Conservation (phyloP, 2,888 invertebrate species). For the Camponotus fellah region DNA sequence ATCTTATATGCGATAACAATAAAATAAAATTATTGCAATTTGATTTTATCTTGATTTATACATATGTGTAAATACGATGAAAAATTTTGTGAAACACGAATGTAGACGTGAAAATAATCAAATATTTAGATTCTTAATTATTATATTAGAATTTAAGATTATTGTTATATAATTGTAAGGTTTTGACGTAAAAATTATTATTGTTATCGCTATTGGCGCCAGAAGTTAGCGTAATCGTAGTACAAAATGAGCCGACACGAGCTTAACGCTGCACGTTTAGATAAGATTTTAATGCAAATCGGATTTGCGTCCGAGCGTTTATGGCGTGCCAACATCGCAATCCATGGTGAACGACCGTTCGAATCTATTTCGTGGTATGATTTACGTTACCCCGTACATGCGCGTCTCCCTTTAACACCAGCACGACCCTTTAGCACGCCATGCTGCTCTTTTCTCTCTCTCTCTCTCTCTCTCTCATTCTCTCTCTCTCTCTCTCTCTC, state of each 20-base stretch:
- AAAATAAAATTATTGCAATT: conserved; percentile 16
- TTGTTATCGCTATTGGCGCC: not conserved
- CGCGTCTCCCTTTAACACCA: conserved; percentile 40
- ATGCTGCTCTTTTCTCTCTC: conserved; percentile 27
- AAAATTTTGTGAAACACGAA: not conserved
- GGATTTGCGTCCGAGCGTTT: conserved; percentile 63
- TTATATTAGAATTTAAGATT: not conserved
- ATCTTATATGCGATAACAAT: conserved; percentile 1
- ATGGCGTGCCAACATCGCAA: conserved; percentile 58
- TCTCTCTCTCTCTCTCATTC: too few species aligned
- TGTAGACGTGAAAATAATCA: not conserved
- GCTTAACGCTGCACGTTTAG: conserved; percentile 45
- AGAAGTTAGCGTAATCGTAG: conserved; percentile 49
- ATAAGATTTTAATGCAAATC: conserved; percentile 70
- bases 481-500: too few species aligned
- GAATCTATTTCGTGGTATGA: conserved; percentile 76
- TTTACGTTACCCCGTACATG: conserved; percentile 69
- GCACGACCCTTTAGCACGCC: conserved; percentile 64
- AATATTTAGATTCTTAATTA: conserved; percentile 16
- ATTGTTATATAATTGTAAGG: not conserved
- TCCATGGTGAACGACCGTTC: conserved; percentile 60
- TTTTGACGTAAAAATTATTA: not conserved
- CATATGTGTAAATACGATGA: not conserved
- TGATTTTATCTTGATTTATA: conserved; percentile 21
- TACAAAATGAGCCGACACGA: conserved; percentile 54